These are phyloP conservation scores for Holothuria glaberrima DNA, from an alignment of 35 echinoderm and acorn worm species.

Conservation along the genomic window DNA sequence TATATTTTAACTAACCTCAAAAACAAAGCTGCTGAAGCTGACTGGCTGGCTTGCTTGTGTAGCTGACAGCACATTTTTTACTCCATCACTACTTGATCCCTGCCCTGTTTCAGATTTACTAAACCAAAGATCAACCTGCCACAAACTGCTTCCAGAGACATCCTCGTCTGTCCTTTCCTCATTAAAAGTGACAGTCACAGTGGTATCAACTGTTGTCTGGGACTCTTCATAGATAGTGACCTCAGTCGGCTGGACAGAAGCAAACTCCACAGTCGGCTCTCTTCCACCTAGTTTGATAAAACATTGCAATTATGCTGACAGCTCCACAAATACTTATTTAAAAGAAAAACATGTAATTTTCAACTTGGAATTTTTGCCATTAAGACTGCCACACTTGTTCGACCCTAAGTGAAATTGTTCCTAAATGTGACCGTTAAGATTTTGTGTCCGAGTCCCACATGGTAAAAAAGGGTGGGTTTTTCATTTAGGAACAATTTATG, in stretches of 20 bases:
- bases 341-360: neutral
- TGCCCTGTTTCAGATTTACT: slow-evolving; percentile 6
- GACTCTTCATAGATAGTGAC: slow-evolving; percentile 28
- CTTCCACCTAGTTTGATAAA: slow-evolving; percentile 2
- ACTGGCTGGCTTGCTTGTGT: slow-evolving; percentile 15
- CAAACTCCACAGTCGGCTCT: slow-evolving; percentile 54
- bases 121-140: slow-evolving; percentile 36
- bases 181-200: slow-evolving; percentile 40
- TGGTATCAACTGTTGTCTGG: slow-evolving; percentile 10
- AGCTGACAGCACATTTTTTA: neutral
- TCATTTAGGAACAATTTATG: no score
- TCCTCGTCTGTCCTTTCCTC: slow-evolving; percentile 41
- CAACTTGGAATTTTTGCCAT: no score
- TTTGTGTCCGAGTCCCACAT: no score
- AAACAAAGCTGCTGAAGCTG: slow-evolving; percentile 25
- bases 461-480: no score
- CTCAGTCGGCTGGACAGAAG: slow-evolving; percentile 27
- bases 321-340: no score
- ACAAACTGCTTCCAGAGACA: neutral
- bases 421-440: no score
- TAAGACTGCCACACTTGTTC: neutral
- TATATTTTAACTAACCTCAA: slow-evolving; percentile 4
- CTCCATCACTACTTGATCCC: slow-evolving; percentile 28
- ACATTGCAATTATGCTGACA: neutral
- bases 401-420: neutral